Percentiles rank a stretch among this genome's conserved stretches.
Conservation (phyloP, 1,140 invertebrate species). For the Cataglyphis hispanica region DNA sequence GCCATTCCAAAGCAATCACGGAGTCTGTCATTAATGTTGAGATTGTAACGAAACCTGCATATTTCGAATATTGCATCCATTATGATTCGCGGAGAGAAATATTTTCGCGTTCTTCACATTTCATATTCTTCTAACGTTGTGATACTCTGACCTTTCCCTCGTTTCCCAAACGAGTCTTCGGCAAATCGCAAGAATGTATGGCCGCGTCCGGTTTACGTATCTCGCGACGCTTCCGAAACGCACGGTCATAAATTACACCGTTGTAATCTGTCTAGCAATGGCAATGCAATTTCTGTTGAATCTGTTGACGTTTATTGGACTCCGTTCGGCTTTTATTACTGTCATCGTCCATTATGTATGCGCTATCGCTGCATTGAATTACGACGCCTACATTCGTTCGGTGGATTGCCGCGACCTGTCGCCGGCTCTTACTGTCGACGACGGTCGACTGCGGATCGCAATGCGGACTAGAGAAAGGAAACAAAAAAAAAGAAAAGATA, state of each 20-base stretch:
- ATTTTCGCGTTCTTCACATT: not conserved
- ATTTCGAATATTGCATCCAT: constrained; percentile 34
- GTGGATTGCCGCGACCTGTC: constrained; percentile 1
- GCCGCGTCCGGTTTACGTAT: constrained; percentile 1
- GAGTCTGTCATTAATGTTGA: constrained; percentile 25
- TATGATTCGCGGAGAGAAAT: not conserved
- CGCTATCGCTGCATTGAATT: constrained; percentile 57
- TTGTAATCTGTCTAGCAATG: constrained; percentile 63
- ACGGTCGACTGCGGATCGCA: constrained; percentile 21
- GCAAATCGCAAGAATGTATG: constrained; percentile 41
- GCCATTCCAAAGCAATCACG: not conserved
- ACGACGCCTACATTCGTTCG: constrained; percentile 55
- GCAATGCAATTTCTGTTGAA: constrained; percentile 65
- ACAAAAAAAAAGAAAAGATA: not conserved
- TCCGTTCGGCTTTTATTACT: constrained; percentile 67
- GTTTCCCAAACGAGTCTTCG: constrained; percentile 33
- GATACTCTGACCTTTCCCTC: constrained; percentile 4
- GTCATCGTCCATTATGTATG: constrained; percentile 60
- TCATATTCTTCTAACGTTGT: not conserved
- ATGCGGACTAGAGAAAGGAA: not conserved
- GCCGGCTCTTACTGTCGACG: not conserved
- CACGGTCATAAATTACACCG: constrained; percentile 60
- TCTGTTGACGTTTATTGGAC: constrained; percentile 66
- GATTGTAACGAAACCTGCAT: not conserved
- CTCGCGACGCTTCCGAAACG: constrained; percentile 12